Conservation (phyloP, 2,888 invertebrate genomes). For the Drosophila mimetica region DNA sequence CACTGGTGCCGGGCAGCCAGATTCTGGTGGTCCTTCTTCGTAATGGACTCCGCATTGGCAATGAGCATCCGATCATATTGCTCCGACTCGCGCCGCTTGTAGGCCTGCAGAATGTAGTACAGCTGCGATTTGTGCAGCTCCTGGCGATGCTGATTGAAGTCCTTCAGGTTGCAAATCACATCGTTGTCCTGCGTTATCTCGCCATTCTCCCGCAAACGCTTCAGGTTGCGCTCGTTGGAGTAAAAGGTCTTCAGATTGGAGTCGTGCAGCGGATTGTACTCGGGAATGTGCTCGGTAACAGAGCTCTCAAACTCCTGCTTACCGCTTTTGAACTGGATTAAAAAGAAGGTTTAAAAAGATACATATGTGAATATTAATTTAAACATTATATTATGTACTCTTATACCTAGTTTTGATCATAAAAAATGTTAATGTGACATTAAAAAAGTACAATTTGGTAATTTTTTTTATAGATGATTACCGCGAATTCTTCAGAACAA, state of each 20-base stretch:
- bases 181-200: conserved; percentile 87
- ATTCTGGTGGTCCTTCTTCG: conserved; percentile 73
- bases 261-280: conserved; percentile 87
- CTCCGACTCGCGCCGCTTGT: conserved; percentile 74
- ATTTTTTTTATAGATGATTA: no score
- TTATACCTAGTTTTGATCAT: not conserved
- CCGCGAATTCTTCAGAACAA: no score
- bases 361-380: no score
- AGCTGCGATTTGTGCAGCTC: conserved; percentile 86
- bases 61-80: conserved; percentile 78
- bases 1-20: conserved; percentile 60
- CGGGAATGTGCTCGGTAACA: conserved; percentile 76
- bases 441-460: no score
- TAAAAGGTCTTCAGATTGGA: conserved; percentile 86
- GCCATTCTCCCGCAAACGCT: conserved; percentile 85
- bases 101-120: conserved; percentile 85
- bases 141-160: conserved; percentile 88
- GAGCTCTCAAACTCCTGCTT: conserved; percentile 81
- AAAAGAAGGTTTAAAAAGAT: no score
- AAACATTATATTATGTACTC: no score
- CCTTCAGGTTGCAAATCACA: conserved; percentile 87
- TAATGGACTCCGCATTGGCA: conserved; percentile 80
- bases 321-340: conserved; percentile 66
- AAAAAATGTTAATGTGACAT: no score
- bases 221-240: conserved; percentile 82